Percentiles rank a stretch among this genome's conserved stretches.
phyloP scores from a whole-genome alignment of 2,113 vertebrate species.

The Scytalopus superciliaris region DNA sequence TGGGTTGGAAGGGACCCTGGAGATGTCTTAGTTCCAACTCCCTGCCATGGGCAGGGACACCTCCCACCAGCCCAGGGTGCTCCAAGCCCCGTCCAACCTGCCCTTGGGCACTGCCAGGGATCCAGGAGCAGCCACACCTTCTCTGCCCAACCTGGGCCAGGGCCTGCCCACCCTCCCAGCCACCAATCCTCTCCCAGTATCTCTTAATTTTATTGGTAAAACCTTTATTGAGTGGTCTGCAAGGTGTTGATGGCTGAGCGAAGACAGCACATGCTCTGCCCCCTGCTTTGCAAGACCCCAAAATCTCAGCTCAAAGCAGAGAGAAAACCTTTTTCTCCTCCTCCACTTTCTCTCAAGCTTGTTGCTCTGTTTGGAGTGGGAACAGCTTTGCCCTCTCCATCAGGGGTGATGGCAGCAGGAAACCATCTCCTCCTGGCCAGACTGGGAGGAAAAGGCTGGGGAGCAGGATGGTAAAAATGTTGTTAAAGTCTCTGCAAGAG shows the following conservation, averaged over 20 bases:
- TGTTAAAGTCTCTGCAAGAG: neutral
- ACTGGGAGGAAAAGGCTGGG: neutral
- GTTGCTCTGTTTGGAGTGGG: fast-evolving
- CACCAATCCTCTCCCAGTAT: neutral
- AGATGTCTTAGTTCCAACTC: neutral
- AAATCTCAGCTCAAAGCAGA: neutral
- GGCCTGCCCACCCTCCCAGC: neutral
- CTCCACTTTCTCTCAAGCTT: neutral
- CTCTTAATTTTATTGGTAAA: neutral
- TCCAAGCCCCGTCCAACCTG: neutral
- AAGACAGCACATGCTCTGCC: neutral
- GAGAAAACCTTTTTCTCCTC: neutral
- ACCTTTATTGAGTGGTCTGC: neutral
- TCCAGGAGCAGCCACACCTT: neutral
- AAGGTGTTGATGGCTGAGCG: neutral
- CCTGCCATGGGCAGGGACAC: no score
- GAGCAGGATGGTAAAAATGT: neutral
- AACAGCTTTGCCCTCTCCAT: neutral
- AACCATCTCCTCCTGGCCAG: neutral
- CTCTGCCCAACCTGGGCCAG: neutral
- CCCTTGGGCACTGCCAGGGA: neutral
- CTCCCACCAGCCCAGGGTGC: neutral
- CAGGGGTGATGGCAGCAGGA: neutral
- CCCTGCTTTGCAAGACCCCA: neutral
- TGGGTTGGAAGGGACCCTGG: neutral